Conservation (phyloP, 2,113 vertebrate species). For the Lethenteron camtschaticum region DNA sequence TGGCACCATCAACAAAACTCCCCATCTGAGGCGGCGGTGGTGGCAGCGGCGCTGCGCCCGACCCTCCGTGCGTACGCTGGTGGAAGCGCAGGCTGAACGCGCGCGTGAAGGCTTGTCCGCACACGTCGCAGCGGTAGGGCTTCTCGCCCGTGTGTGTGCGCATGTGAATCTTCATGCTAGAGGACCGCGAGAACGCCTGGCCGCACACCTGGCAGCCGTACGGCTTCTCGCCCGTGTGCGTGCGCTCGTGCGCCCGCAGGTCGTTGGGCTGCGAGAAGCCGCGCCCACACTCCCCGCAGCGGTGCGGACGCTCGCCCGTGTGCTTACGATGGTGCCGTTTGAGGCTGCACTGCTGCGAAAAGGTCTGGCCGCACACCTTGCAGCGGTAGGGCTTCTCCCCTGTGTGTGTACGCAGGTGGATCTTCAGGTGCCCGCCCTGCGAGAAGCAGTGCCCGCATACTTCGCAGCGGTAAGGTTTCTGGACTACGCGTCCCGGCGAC, state of each 20-base stretch:
- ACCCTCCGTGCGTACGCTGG: too few species aligned
- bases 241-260: slow-evolving; percentile 18
- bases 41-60: too few species aligned
- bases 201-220: slow-evolving; percentile 14
- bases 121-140: slow-evolving; percentile 3
- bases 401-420: not conserved
- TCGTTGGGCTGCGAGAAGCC: slow-evolving; percentile 17
- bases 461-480: not conserved
- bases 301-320: slow-evolving; percentile 16
- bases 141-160: slow-evolving; percentile 4
- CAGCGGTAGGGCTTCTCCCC: slow-evolving; percentile 24
- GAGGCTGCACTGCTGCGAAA: slow-evolving; percentile 23
- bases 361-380: slow-evolving; percentile 21
- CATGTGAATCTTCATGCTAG: slow-evolving; percentile 10
- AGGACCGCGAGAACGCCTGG: slow-evolving; percentile 14
- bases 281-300: slow-evolving; percentile 19
- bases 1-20: too few species aligned
- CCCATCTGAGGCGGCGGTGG: too few species aligned
- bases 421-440: not conserved
- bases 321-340: slow-evolving; percentile 22
- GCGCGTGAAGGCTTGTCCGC: not conserved
- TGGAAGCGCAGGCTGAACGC: not conserved
- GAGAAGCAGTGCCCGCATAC: not conserved
- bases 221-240: slow-evolving; percentile 17
- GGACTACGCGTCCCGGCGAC: not conserved